These are phyloP conservation scores for Caenorhabditis sp. DNA, from an alignment of 2,888 invertebrate species.

Conservation along the genomic window DNA sequence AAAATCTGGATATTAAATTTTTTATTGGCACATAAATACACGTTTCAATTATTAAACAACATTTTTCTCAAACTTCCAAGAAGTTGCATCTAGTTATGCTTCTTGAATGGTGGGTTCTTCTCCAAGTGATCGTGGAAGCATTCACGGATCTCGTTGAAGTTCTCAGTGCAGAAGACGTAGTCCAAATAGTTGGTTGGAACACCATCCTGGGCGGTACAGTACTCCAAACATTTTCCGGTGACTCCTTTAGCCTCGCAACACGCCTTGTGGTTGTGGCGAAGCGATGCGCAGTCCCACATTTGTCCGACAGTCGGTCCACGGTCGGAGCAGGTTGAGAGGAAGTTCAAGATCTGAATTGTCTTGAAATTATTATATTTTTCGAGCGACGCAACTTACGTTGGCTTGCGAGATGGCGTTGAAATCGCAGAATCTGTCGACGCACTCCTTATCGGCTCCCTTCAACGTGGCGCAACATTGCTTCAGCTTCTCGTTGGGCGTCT, in stretches of 20 bases:
- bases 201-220: constrained; percentile 69
- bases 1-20: too few species aligned
- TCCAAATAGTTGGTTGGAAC: constrained; percentile 69
- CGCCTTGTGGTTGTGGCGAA: constrained; percentile 65
- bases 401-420: constrained; percentile 69
- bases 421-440: constrained; percentile 67
- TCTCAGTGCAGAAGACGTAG: constrained; percentile 67
- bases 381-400: constrained; percentile 60
- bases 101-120: constrained; percentile 52
- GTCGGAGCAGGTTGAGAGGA: constrained; percentile 65
- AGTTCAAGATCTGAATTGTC: constrained; percentile 64
- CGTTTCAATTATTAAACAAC: too few species aligned
- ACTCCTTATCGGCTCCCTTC: constrained; percentile 62
- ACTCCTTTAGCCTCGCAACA: constrained; percentile 65
- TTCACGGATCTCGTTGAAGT: constrained; percentile 67
- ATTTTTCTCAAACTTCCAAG: too few species aligned
- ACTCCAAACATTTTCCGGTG: constrained; percentile 64
- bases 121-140: constrained; percentile 69
- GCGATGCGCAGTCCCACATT: constrained; percentile 70
- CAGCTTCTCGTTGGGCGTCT: constrained; percentile 58
- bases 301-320: constrained; percentile 66
- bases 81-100: background rate
- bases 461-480: constrained; percentile 64
- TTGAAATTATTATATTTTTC: too few species aligned
- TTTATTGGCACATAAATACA: too few species aligned